Base-by-base conservation (phyloP, 2,888 invertebrate genomes). In the Lasioglossum vierecki region DNA sequence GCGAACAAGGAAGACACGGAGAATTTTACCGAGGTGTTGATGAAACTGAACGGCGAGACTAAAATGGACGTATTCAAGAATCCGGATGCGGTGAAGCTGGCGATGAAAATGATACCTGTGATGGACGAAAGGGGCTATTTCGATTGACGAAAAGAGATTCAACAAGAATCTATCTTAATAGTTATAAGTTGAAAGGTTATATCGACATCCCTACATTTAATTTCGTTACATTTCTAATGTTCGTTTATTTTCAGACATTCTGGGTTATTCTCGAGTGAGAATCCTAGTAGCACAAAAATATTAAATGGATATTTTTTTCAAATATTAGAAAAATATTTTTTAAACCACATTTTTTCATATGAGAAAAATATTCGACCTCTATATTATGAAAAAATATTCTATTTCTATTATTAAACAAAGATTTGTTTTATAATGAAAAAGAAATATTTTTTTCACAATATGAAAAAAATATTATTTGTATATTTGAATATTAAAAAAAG, bases 1-100 rank as follows among this genome's bases (percentile, higher is more conserved):
- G 90, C 84, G 3, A 88, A 89, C 13, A 79, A 75, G 0, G 89
- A 86, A 13, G 90, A 92, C 30, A 53, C 88, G 2, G 92, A 92
- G 41, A 80, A 76, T n/a, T 88, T 92, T 8, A 84, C 82, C 2
- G 71, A 87, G 1, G 13, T 90, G 0, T 26, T 92, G 0, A 9
- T 44, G 1, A 78, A 71, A 0, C 46, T 41, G 0, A 0, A 68
- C 4, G 91, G 91, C 0, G 57, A 87, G 1, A 89, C 90, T 0
- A 87, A 75, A n/a, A 80, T 91, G 88, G 77, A 93, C 66, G 84
- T 90, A 11, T 91, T 93, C n/a, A 91, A 86, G n/a, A 91, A 91
- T 79, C 87, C 90, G 1, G 35, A 78, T 15, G 88, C 88, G 1
- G 74, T 87, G 11, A 80, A 78, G 57, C 73, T 88, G 8, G 26